Evolutionary conservation across 2,797 vertebrate species (phyloP).

Genomic region (Sparidentex hasta): DNA sequence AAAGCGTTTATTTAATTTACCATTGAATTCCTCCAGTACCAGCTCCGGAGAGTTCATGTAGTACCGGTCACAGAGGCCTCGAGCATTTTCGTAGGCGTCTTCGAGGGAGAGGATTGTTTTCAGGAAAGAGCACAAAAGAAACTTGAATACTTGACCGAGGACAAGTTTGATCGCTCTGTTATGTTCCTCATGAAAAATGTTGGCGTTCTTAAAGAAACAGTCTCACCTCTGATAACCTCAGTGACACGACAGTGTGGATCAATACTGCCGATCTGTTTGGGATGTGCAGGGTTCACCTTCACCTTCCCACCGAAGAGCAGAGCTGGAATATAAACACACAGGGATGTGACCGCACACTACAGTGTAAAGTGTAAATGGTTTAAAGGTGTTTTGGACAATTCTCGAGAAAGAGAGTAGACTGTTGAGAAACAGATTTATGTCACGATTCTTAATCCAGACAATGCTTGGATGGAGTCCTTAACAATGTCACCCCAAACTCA

Average conservation of each 20-base stretch:
- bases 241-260: constrained; percentile 93
- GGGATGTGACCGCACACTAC: background rate
- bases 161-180: background rate
- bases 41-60: constrained; percentile 97
- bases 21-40: constrained; percentile 91
- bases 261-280: constrained; percentile 98
- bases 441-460: no score
- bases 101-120: constrained; percentile 43
- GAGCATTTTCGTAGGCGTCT: constrained; percentile 98
- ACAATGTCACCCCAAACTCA: no score
- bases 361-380: background rate
- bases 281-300: constrained; percentile 93
- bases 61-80: constrained; percentile 96
- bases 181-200: background rate
- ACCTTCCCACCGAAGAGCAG: constrained; percentile 95
- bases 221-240: constrained; percentile 93
- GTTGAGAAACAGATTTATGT: no score
- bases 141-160: background rate
- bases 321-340: constrained; percentile 80
- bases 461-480: no score
- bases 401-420: no score
- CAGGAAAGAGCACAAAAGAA: fast-evolving
- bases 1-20: constrained; percentile 74
- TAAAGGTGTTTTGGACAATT: no score
- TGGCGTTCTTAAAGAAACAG: background rate